Evolutionary conservation across 2,113 vertebrate species (phyloP).

Genomic region (Xenopus tropicalis): UCB_Xtro_10.0 CM004447.2:134914501-134915000

Average conservation of each 20-base stretch:
- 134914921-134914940: slow-evolving; percentile 56
- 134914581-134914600: too few relatives aligned
- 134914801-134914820: slow-evolving; percentile 30
- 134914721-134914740: slow-evolving; percentile 28
- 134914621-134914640: not conserved
- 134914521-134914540: too few relatives aligned
- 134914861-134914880: slow-evolving; percentile 49
- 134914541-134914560: too few relatives aligned
- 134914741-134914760: slow-evolving; percentile 19
- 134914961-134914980: slow-evolving; percentile 48
- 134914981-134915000: slow-evolving; percentile 38
- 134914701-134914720: slow-evolving; percentile 37
- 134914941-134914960: slow-evolving; percentile 55
- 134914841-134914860: slow-evolving; percentile 56
- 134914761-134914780: slow-evolving; percentile 30
- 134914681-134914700: slow-evolving; percentile 31
- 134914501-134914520: too few relatives aligned
- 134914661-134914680: slow-evolving; percentile 24
- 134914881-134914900: slow-evolving; percentile 50
- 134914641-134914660: slow-evolving; percentile 34
- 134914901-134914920: slow-evolving; percentile 52
- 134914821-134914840: slow-evolving; percentile 41
- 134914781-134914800: slow-evolving; percentile 28
- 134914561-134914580: too few relatives aligned
- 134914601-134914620: not conserved